A percentile compares a stretch with the other conserved stretches of the same genome.
These are phyloP conservation scores for Tragelaphus strepsiceros DNA, from an alignment of 2,113 vertebrate species.

Conservation along the genomic window DNA sequence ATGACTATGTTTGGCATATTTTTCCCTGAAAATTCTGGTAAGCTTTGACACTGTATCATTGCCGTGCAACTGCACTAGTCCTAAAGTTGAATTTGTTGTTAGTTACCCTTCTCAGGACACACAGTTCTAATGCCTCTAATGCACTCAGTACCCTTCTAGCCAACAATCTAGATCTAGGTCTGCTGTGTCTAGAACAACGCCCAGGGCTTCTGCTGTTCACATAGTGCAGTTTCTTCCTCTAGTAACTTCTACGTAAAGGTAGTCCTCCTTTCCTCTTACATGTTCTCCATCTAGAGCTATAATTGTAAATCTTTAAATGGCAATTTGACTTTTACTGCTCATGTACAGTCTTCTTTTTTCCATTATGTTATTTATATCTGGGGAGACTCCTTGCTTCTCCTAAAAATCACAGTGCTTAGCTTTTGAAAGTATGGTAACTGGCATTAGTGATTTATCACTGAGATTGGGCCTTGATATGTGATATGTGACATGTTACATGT, in stretches of 20 bases:
- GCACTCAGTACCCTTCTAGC: neutral
- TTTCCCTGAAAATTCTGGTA: neutral
- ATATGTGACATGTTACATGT: neutral
- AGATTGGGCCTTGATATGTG: neutral
- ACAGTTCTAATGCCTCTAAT: neutral
- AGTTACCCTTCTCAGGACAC: neutral
- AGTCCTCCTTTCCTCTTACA: neutral
- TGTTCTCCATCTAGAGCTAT: neutral
- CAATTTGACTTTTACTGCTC: neutral
- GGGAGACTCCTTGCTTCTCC: neutral
- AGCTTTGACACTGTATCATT: neutral
- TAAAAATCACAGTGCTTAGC: neutral
- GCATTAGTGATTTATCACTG: neutral
- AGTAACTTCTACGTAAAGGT: neutral
- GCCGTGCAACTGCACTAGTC: neutral
- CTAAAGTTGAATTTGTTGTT: neutral
- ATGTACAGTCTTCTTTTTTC: neutral
- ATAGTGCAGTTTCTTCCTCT: neutral
- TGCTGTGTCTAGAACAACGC: neutral
- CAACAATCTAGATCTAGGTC: neutral
- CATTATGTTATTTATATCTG: neutral
- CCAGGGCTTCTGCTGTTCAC: neutral
- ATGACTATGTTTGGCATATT: neutral
- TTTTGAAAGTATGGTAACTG: neutral
- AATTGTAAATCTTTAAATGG: neutral